Evolutionary conservation across 2,797 vertebrate genomes (phyloP), one percentile per base, ranked within the genome.

Genomic region (Sebastes kiyomatsui): DNA sequence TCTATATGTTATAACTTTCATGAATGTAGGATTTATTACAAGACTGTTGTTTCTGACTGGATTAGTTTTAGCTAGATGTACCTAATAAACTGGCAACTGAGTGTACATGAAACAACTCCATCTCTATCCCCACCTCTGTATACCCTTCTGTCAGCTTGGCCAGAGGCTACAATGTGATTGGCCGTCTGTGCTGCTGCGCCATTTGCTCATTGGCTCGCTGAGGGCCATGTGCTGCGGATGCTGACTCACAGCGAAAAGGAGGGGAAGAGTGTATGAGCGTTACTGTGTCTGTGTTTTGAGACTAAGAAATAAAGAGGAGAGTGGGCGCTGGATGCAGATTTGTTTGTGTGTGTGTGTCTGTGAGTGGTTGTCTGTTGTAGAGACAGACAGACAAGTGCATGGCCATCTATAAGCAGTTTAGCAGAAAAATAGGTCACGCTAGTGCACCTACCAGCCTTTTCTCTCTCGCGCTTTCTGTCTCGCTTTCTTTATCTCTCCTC

Each of bases 351-450:
- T 85, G 68, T 73, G 76, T 82, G 81, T 90, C 35, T 87, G 78
- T 85, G 79, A 78, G 71, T 60, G 75, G 46, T 77, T 84, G 88
- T 87, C 78, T 90, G 72, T 87, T 73, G 81, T 77, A 66, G 80
- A 91, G 88, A 72, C 60, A 79, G 78, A 77, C 76, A 77, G 81
- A 81, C 62, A 23, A 85, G 67, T 70, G 66, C 77, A 81, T 14
- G 71, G 71, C 88, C 85, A 83, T 92, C 88, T 87, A 82, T 77
- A 68, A 67, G 82, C 77, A 67, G 75, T 83, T 83, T 62, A 88
- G 67, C 77, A 78, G 69, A 83, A 87, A 91, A 92, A 90, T 89
- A 92, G 91, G 91, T 88, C 90, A 90, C 74, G 13, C 59, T 67
- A 20, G 66, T 85, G 77, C 87, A 86, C 82, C 80, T 82, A 81